Percentiles rank a stretch among this genome's conserved stretches.
Conservation (phyloP, 37 sponge, comb jelly and placozoan genomes). For the Spongilla lacustris region DNA sequence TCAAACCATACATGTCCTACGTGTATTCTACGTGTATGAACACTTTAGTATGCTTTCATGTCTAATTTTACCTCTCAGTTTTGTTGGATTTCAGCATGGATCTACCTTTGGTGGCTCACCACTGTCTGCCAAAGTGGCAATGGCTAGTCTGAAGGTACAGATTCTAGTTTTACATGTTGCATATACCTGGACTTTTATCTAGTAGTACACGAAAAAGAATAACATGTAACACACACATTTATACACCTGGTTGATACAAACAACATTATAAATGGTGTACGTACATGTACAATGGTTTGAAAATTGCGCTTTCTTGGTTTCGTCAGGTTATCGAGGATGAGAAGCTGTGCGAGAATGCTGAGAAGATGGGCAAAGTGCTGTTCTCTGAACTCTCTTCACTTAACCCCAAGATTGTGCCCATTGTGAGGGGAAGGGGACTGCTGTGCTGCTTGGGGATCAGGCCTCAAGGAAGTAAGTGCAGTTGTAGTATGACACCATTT, state of each 20-base stretch:
- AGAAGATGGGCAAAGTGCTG: slow-evolving; percentile 73
- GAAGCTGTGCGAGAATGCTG: slow-evolving; percentile 84
- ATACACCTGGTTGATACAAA: no score
- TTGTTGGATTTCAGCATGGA: slow-evolving; percentile 78
- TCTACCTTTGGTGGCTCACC: slow-evolving; percentile 98
- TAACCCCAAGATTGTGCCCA: slow-evolving; percentile 49
- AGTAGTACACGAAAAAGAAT: no score
- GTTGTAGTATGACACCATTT: no score
- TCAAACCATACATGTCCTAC: no score
- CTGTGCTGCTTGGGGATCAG: slow-evolving; percentile 83
- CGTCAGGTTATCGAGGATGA: slow-evolving; percentile 90
- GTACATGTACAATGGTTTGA: no score
- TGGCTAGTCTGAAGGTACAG: slow-evolving; percentile 80
- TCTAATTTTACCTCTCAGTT: neutral
- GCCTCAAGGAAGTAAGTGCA: slow-evolving; percentile 35
- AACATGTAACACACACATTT: no score
- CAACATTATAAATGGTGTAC: no score
- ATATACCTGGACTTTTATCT: no score
- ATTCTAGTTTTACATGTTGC: neutral
- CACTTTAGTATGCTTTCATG: neutral
- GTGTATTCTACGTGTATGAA: neutral
- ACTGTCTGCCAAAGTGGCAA: slow-evolving; percentile 84
- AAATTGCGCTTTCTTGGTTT: no score
- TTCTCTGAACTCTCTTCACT: slow-evolving; percentile 66
- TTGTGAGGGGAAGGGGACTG: slow-evolving; percentile 91